Evolutionary conservation across 2,888 invertebrate species (phyloP).

Genomic region (Cetonia aurata): DNA sequence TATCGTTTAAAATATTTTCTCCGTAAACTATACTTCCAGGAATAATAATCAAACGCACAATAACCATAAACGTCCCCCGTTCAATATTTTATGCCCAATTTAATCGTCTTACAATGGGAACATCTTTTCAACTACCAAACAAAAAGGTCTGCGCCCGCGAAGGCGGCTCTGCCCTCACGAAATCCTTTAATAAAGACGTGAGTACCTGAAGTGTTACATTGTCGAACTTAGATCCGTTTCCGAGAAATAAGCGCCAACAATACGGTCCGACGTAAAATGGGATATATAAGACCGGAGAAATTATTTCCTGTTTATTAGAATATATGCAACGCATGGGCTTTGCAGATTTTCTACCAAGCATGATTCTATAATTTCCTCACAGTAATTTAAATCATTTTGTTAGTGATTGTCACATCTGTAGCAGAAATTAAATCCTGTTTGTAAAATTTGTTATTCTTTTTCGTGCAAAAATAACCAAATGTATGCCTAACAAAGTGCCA

Average conservation of each 20-base stretch:
- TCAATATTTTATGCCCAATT: conserved; percentile 33
- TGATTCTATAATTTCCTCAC: conserved; percentile 26
- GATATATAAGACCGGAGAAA: conserved; percentile 21
- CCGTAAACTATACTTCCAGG: too few relatives aligned
- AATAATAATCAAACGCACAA: neutral
- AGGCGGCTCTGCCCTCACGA: conserved; percentile 9
- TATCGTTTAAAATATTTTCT: too few relatives aligned
- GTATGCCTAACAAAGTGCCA: too few relatives aligned
- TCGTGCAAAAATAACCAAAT: too few relatives aligned
- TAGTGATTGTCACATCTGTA: conserved; percentile 23
- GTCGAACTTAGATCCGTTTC: conserved; percentile 11
- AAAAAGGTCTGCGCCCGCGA: conserved; percentile 1
- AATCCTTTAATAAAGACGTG: conserved; percentile 22
- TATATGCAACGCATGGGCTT: conserved; percentile 32
- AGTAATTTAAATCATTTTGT: conserved; percentile 33
- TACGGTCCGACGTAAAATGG: conserved; percentile 20
- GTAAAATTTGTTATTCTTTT: too few relatives aligned
- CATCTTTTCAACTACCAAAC: conserved; percentile 17
- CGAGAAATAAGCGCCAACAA: conserved; percentile 4
- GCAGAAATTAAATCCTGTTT: conserved; percentile 9
- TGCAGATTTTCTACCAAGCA: conserved; percentile 21
- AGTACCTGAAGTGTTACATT: conserved; percentile 31
- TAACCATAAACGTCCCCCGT: conserved; percentile 11
- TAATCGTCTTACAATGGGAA: conserved; percentile 23
- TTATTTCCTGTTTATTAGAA: conserved; percentile 36